Conservation (phyloP, 2,797 vertebrate genomes). For the Potorous gilbertii region DNA sequence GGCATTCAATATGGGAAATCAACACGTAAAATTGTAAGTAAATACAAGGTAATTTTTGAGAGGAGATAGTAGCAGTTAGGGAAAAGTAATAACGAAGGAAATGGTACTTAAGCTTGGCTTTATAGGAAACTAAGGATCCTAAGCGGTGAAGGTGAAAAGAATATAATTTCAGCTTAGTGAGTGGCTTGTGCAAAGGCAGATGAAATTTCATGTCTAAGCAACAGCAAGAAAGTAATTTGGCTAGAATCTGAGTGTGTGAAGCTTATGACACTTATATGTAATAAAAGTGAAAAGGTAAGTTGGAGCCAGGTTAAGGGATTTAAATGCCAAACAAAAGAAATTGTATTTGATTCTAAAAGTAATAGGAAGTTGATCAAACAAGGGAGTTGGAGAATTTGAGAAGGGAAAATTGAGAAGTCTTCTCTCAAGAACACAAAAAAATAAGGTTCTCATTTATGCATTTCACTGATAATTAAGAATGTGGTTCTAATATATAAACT, state of each 20-base stretch:
- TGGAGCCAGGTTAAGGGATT: not conserved
- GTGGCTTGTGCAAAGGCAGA: not conserved
- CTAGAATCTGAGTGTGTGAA: not conserved
- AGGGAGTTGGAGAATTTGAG: not conserved
- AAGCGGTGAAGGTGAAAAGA: not conserved
- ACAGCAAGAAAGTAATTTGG: not conserved
- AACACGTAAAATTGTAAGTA: not conserved
- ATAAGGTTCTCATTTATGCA: not conserved
- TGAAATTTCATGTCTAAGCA: not conserved
- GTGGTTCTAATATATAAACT: not conserved
- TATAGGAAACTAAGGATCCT: not conserved
- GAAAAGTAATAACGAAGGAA: not conserved
- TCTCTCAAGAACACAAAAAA: not conserved
- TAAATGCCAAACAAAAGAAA: not conserved
- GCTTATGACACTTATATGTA: not conserved
- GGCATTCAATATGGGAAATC: not conserved
- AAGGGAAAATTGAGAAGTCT: not conserved
- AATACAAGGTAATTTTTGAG: not conserved
- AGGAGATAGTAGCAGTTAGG: not conserved
- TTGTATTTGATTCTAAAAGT: not conserved
- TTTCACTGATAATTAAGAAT: not conserved
- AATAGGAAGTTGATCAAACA: not conserved
- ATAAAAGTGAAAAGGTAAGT: not conserved
- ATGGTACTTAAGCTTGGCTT: not conserved
- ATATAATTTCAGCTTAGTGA: not conserved